A percentile compares a stretch with the other conserved stretches of the same genome.
phyloP scores from a whole-genome alignment of 2,888 invertebrate species.

The Drosophila birchii region DNA sequence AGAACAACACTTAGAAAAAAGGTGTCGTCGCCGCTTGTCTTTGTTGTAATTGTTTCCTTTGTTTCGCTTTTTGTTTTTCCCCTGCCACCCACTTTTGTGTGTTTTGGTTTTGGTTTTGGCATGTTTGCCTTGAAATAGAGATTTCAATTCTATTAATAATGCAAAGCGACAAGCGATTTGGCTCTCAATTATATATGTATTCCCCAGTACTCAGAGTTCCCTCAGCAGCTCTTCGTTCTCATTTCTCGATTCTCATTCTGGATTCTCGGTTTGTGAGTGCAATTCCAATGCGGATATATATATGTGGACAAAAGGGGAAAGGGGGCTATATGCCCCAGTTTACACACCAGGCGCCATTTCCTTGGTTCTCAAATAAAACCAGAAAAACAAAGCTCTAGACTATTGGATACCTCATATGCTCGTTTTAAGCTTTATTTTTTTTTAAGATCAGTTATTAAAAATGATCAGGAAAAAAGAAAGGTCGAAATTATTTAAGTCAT shows the following conservation, averaged over 20 bases:
- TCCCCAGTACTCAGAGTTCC: constrained; percentile 13
- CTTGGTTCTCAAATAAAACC: neutral
- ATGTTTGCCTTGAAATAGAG: constrained; percentile 57
- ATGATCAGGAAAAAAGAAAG: too few species aligned
- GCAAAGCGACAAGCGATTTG: constrained; percentile 44
- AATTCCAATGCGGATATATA: constrained; percentile 42
- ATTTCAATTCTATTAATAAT: constrained; percentile 75
- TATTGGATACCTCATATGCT: neutral
- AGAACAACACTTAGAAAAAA: constrained; percentile 26
- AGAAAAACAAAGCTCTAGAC: neutral
- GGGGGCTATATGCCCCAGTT: constrained; percentile 34
- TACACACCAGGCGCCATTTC: constrained; percentile 24
- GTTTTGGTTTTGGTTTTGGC: constrained; percentile 22
- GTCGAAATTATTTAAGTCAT: too few species aligned
- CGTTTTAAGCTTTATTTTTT: too few species aligned
- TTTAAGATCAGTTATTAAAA: too few species aligned
- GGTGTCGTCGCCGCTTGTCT: constrained; percentile 53
- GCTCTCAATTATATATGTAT: constrained; percentile 22
- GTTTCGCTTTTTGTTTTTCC: constrained; percentile 25
- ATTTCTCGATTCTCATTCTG: constrained; percentile 24
- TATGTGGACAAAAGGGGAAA: constrained; percentile 5
- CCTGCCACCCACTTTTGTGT: neutral
- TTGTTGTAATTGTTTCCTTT: constrained; percentile 65
- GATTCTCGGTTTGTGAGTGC: constrained; percentile 31
- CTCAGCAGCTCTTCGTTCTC: constrained; percentile 12